These are phyloP conservation scores for Psix sp. DNA, from an alignment of 1,140 invertebrate species.

Conservation along the genomic window DNA sequence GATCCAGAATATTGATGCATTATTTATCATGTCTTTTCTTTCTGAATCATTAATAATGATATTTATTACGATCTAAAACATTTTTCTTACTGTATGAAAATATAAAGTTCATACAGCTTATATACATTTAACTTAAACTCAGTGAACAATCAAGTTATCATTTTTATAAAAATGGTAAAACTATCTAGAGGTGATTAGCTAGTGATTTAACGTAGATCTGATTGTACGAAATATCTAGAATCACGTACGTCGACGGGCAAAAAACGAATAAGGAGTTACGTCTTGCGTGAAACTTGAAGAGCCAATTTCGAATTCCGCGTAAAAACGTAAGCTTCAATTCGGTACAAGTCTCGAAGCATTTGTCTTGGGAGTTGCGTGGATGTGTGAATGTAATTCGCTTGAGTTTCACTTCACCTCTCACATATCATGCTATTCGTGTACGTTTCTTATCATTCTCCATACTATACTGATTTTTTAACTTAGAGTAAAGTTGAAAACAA, in stretches of 20 bases:
- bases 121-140: too few relatives aligned
- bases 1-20: too few relatives aligned
- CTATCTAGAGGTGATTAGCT: background rate
- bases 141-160: too few relatives aligned
- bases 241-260: conserved; percentile 10
- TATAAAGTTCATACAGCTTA: too few relatives aligned
- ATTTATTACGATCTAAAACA: too few relatives aligned
- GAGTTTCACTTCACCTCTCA: conserved; percentile 43
- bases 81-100: too few relatives aligned
- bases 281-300: conserved; percentile 18
- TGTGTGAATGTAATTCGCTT: conserved; percentile 52
- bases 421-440: conserved; percentile 8
- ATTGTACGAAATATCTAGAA: conserved; percentile 22
- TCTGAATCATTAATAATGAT: too few relatives aligned
- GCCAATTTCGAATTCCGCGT: conserved; percentile 39
- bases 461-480: conserved; percentile 39
- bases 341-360: conserved; percentile 32
- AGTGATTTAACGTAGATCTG: conserved; percentile 17
- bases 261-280: conserved; percentile 27
- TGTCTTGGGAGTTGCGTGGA: conserved; percentile 39
- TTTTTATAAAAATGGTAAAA: background rate
- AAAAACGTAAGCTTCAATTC: conserved; percentile 11
- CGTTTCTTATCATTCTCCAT: conserved; percentile 35
- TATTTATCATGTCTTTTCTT: too few relatives aligned
- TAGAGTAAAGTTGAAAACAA: conserved; percentile 34